Percentiles rank a stretch among this genome's conserved stretches.
These are phyloP conservation scores for Ciona savignyi DNA, from an alignment of 23 tunicate species.

Conservation along the genomic window DNA sequence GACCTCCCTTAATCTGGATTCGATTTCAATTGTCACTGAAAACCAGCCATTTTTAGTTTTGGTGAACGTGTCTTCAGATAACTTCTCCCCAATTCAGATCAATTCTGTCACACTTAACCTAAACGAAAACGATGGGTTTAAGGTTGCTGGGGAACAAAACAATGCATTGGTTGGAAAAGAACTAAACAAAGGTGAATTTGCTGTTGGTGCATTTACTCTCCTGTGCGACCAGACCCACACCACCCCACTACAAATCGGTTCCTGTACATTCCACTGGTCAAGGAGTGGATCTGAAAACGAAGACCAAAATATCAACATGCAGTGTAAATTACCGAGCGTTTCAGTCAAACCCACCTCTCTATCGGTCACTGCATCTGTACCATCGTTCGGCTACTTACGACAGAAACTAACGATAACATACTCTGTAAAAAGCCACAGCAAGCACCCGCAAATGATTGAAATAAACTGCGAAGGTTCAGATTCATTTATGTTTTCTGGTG, in stretches of 20 bases:
- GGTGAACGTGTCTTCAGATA: conserved; percentile 15
- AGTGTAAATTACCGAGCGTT: not conserved
- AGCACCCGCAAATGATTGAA: conserved; percentile 51
- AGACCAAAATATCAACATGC: not conserved
- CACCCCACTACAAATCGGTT: too few species aligned
- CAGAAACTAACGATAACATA: conserved; percentile 21
- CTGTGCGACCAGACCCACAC: too few species aligned
- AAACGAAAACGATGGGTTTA: too few species aligned
- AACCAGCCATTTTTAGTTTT: conserved; percentile 39
- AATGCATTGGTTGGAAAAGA: too few species aligned
- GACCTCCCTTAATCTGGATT: conserved; percentile 28
- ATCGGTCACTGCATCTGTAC: conserved; percentile 20
- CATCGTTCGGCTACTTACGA: conserved; percentile 47
- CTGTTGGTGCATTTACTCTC: too few species aligned
- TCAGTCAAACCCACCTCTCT: conserved; percentile 12
- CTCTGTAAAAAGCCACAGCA: conserved; percentile 30
- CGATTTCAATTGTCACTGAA: conserved; percentile 13
- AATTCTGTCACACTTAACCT: too few species aligned
- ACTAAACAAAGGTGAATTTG: too few species aligned
- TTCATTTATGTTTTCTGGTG: conserved; percentile 79
- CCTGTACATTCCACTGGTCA: too few species aligned
- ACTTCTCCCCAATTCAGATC: too few species aligned
- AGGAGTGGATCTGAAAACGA: not conserved
- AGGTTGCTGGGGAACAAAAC: too few species aligned
- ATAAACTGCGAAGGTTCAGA: conserved; percentile 37